Conservation (phyloP, 1,140 invertebrate species). For the Zaprionus tsacasi region DNA sequence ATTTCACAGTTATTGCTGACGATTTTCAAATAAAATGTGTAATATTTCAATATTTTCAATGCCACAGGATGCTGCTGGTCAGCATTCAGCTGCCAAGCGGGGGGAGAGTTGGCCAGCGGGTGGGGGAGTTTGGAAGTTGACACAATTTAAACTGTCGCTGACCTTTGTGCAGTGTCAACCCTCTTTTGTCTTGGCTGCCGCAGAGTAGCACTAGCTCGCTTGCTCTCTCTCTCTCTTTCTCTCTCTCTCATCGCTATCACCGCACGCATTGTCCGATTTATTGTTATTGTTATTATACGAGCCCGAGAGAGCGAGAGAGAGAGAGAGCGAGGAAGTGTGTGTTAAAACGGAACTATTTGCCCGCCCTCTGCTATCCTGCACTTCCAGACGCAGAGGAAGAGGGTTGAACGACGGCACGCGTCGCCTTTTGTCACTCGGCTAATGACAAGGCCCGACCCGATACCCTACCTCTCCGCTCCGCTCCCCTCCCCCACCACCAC, state of each 20-base stretch:
- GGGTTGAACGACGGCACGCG: constrained; percentile 38
- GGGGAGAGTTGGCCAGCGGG: not conserved
- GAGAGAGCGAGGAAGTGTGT: constrained; percentile 36
- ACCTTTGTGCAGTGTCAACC: constrained; percentile 60
- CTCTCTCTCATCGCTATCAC: constrained; percentile 16
- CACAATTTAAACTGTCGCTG: constrained; percentile 78
- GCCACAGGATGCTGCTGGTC: constrained; percentile 13
- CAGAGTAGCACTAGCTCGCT: constrained; percentile 31
- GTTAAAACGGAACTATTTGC: constrained; percentile 71
- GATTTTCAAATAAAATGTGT: constrained; percentile 67
- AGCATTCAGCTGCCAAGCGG: not conserved
- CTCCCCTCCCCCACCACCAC: no score
- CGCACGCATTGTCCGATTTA: constrained; percentile 66
- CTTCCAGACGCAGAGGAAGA: constrained; percentile 49
- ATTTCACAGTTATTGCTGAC: constrained; percentile 64
- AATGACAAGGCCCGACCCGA: constrained; percentile 14
- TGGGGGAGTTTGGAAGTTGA: constrained; percentile 52
- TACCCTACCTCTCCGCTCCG: not conserved
- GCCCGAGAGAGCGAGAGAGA: not conserved
- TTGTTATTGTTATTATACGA: constrained; percentile 79
- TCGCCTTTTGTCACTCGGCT: constrained; percentile 49
- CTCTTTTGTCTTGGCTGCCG: constrained; percentile 50
- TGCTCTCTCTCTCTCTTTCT: not conserved
- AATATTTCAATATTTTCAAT: constrained; percentile 79
- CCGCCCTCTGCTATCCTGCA: constrained; percentile 41